Evolutionary conservation across 1,140 invertebrate genomes (phyloP), one percentile per base, ranked within the genome.

Genomic region (Battus philenor): DNA sequence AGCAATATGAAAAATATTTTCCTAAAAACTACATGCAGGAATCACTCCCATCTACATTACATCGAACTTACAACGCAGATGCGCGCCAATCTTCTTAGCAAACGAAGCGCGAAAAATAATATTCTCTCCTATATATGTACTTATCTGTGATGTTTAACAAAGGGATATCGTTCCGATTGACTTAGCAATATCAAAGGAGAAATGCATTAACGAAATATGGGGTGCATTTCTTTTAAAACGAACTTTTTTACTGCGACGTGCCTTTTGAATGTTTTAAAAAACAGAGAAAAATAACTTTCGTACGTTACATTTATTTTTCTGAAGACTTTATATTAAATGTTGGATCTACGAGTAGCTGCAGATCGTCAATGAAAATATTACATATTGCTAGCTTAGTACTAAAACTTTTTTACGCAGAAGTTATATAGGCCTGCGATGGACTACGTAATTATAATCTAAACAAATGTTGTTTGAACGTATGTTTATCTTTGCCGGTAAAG

Each of bases 61-160:
- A 29, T 9, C 15, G 13, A 41, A 41, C 29, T 41, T 26, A 26
- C 22, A 17, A 17, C 22, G 33, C 56, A 61, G 55, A 65, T 61
- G 61, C 49, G 48, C 43, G 29, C 52, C 59, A 68, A 68, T 68
- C 60, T 68, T 59, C 65, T 58, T 60, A 58, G 47, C 59, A 60
- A 69, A 63, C 57, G 56, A 59, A 61, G 50, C 59, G 62, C 29
- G 54, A 68, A 67, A 68, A 69, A 69, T 66, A 66, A 69, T 66
- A 66, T 63, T 61, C 54, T 47, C 39, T 50, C 51, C 60, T 39
- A 16, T n/a, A n/a, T 39, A 39, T 26, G 17, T 39, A 39, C 22
- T 13, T 39, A 54, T 51, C 50, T 36, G 30, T 30, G 38, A 54
- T 59, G 63, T 65, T 58, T 64, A 61, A 70, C 67, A 67, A 67